These are phyloP conservation scores for Planiliza haematocheilus DNA, from an alignment of 2,113 vertebrate genomes.

Conservation along the genomic window DNA sequence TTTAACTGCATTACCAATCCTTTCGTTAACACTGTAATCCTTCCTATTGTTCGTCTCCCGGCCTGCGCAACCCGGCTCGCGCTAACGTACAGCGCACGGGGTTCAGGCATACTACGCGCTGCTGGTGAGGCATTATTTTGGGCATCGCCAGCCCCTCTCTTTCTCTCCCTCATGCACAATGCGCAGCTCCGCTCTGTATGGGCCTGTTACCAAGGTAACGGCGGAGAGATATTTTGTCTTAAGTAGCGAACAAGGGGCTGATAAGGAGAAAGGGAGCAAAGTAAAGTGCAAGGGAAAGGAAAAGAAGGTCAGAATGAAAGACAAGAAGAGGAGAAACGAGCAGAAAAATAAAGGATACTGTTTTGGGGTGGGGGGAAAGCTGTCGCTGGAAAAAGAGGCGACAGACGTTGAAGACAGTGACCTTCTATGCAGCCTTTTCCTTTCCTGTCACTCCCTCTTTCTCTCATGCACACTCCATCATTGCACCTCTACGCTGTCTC, in stretches of 20 bases:
- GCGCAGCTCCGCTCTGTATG: slow-evolving; percentile 63
- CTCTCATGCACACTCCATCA: slow-evolving; percentile 8
- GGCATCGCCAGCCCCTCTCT: slow-evolving; percentile 34
- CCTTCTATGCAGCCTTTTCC: slow-evolving; percentile 40
- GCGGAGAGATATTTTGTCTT: slow-evolving; percentile 73
- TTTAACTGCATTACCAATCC: slow-evolving; percentile 13
- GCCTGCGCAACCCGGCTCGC: not conserved
- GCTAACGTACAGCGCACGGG: slow-evolving; percentile 12
- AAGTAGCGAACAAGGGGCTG: slow-evolving; percentile 52
- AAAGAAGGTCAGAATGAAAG: slow-evolving; percentile 13
- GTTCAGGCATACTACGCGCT: slow-evolving; percentile 13
- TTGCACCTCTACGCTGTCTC: slow-evolving; percentile 6
- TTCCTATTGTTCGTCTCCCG: not conserved
- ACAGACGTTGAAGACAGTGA: slow-evolving; percentile 25
- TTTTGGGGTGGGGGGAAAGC: not conserved
- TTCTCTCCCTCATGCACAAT: slow-evolving; percentile 54
- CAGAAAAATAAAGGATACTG: not conserved
- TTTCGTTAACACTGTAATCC: slow-evolving; percentile 9
- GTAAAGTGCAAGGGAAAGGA: slow-evolving; percentile 18
- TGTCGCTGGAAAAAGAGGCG: not conserved
- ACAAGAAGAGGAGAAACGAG: not conserved
- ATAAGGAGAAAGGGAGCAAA: slow-evolving; percentile 53
- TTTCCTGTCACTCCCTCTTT: slow-evolving; percentile 27
- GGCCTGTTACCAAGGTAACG: slow-evolving; percentile 81
- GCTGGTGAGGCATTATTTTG: slow-evolving; percentile 36